Base-by-base conservation (phyloP, 1,140 invertebrate genomes). In the Phortica variegata region DNA sequence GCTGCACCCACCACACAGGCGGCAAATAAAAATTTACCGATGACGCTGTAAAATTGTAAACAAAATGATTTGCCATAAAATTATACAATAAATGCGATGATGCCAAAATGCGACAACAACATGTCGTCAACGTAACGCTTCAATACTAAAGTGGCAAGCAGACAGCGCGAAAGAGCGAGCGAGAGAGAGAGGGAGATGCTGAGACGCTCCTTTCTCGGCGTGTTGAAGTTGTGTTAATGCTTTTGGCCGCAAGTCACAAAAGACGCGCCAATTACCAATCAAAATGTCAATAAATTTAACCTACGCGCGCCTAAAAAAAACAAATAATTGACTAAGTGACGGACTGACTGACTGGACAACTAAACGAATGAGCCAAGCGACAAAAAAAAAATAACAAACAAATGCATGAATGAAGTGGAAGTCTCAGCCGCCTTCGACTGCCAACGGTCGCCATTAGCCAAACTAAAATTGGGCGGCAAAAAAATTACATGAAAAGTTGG, bases 11-110 rank as follows among this genome's bases (percentile, higher is more conserved):
- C n/a, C n/a, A n/a, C n/a, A n/a, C n/a, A n/a, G n/a, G n/a, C n/a
- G n/a, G n/a, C n/a, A n/a, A n/a, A n/a, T n/a, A n/a, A n/a, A n/a
- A n/a, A n/a, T n/a, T n/a, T n/a, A n/a, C n/a, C 26, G 6, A 29
- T 29, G 26, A 12, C 26, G 51, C 61, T 56, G 60, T 59, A 56
- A 57, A 54, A 57, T 62, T 68, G 65, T 68, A 69, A 68, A 68
- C 65, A 69, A 60, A 68, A 69, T 68, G 65, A 68, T 68, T 68
- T 63, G 46, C 63, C 65, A 69, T 68, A 68, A 68, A 68, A 68
- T 68, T 68, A 69, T 58, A n/a, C n/a, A n/a, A 60, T 69, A 63
- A 69, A 69, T 69, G 58, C 65, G n/a, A 34, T 34, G 32, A n/a
- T 8, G 51, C 57, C 54, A 52, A 68, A 65, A 69, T 69, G 65